Evolutionary conservation across 1,140 invertebrate species (phyloP), one percentile per base, ranked within the genome.

Genomic region (Micrasema minimum): DNA sequence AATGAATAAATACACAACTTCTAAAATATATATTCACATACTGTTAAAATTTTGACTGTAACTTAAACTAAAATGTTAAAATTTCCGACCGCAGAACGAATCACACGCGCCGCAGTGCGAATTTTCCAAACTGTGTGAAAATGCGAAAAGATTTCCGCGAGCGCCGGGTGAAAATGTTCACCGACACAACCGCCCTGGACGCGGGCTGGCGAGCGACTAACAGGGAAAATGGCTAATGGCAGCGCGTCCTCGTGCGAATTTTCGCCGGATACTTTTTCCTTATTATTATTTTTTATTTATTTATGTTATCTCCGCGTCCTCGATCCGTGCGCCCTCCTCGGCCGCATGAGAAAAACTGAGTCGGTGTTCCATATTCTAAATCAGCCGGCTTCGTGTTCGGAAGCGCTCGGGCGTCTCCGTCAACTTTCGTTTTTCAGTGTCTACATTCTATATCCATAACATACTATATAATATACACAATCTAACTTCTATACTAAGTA

Each of bases 391-490:
- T 5, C 4, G n/a, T 38, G 67, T 18, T 69, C 67, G 67, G 55
- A 57, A 38, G 23, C 16, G 41, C 48, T 69, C 67, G 67, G 67
- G 14, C 26, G 20, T 16, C 48, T 61, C 57, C 67, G 67, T 9
- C 48, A 59, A 64, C 67, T 69, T 69, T 69, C 67, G 67, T 69
- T 69, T 69, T 69, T 69, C 66, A 55, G 51, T 59, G 26, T 4
- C 7, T n/a, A n/a, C n/a, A n/a, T n/a, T n/a, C n/a, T n/a, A n/a
- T n/a, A n/a, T n/a, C n/a, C n/a, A n/a, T n/a, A n/a, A n/a, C n/a
- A n/a, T n/a, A n/a, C n/a, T n/a, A n/a, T n/a, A n/a, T n/a, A n/a
- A n/a, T n/a, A n/a, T n/a, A n/a, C n/a, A n/a, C n/a, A n/a, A n/a
- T n/a, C n/a, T n/a, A n/a, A 7, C 26, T 31, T 31, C 2, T 31